Evolutionary conservation across 2,113 vertebrate species (phyloP).

Genomic region (Ariopsis seemanni): DNA sequence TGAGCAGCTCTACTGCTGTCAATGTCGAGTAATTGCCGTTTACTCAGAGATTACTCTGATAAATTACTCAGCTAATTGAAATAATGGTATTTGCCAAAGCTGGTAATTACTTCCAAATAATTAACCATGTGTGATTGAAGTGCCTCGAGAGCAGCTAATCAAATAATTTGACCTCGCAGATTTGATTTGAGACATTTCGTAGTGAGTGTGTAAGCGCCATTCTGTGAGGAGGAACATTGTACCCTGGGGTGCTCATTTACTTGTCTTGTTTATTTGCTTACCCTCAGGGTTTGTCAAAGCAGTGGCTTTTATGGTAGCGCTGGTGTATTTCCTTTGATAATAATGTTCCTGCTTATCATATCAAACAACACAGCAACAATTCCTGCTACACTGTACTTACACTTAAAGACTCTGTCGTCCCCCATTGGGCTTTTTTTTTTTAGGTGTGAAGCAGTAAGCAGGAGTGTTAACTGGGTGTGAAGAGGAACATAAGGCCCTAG

Average conservation of each 20-base stretch:
- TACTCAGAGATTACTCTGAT: conserved; percentile 54
- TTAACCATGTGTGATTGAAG: conserved; percentile 58
- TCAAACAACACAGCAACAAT: conserved; percentile 41
- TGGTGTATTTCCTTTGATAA: conserved; percentile 2
- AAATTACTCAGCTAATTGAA: conserved; percentile 60
- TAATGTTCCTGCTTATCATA: conserved; percentile 6
- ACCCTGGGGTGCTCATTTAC: conserved; percentile 18
- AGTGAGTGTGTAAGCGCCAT: not conserved
- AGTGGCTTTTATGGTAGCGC: not conserved
- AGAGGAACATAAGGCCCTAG: conserved; percentile 77
- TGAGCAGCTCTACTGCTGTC: conserved; percentile 16
- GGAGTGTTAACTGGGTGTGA: conserved; percentile 83
- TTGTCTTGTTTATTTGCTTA: conserved; percentile 18
- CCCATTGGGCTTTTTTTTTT: conserved; percentile 60
- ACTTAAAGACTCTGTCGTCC: conserved; percentile 45
- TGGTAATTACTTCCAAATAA: conserved; percentile 59
- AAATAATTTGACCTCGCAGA: conserved; percentile 49
- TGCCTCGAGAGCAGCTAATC: conserved; percentile 53
- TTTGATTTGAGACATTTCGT: conserved; percentile 33
- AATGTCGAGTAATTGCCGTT: conserved; percentile 42
- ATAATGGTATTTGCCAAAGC: conserved; percentile 60
- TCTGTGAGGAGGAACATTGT: conserved; percentile 7
- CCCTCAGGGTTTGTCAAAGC: not conserved
- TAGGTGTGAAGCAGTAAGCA: conserved; percentile 76
- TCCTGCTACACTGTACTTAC: conserved; percentile 27